Percentiles rank a stretch among this genome's conserved stretches.
Evolutionary conservation across 2,113 vertebrate genomes (phyloP).

Genomic region (Prionailurus viverrinus): DNA sequence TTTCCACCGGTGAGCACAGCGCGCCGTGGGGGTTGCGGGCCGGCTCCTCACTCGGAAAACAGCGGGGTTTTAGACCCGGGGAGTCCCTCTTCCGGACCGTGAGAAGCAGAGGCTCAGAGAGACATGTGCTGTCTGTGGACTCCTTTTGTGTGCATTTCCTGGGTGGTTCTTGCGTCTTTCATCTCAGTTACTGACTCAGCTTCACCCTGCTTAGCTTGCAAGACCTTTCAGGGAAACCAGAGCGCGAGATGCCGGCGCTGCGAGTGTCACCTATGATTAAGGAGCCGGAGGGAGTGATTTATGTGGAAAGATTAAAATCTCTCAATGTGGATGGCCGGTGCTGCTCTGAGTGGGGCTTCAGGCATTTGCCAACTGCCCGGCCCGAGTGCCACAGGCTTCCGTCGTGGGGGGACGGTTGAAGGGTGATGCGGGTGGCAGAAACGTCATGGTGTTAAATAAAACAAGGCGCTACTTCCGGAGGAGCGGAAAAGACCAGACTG

Average conservation of each 20-base stretch:
- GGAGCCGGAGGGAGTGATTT: constrained; percentile 79
- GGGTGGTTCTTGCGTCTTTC: constrained; percentile 57
- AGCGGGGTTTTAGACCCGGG: background rate
- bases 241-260: constrained; percentile 77
- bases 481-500: background rate
- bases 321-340: constrained; percentile 64
- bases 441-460: background rate
- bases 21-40: accelerated
- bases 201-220: constrained; percentile 82
- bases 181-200: constrained; percentile 75
- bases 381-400: background rate
- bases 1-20: background rate
- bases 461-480: background rate
- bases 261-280: constrained; percentile 83
- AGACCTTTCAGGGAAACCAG: constrained; percentile 80
- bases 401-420: background rate
- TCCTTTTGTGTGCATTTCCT: constrained; percentile 68
- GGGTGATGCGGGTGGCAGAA: background rate
- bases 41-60: background rate
- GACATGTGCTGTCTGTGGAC: constrained; percentile 4
- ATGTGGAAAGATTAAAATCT: constrained; percentile 79
- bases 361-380: constrained; percentile 46
- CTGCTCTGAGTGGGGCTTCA: constrained; percentile 43
- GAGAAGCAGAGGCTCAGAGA: background rate
- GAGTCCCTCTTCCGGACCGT: background rate